Percentiles rank a stretch among this genome's conserved stretches.
phyloP scores from a whole-genome alignment of 2,888 invertebrate genomes.

The Myopa tessellatipennis region DNA sequence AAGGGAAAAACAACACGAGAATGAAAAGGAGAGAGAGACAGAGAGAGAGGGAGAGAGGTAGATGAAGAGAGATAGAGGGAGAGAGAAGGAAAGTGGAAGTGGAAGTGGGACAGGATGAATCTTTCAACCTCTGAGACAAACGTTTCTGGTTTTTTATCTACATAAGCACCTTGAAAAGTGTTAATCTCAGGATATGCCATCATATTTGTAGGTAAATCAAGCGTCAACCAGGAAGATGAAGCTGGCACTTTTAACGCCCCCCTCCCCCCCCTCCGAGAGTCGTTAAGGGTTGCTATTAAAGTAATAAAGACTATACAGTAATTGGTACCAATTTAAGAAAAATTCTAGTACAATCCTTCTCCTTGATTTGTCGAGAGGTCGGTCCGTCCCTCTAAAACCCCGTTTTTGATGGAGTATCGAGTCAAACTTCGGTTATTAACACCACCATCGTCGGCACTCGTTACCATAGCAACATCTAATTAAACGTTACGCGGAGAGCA shows the following conservation, averaged over 20 bases:
- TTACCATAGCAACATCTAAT: conserved; percentile 27
- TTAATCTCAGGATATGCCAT: background rate
- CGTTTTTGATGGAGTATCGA: no score
- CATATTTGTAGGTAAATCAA: background rate
- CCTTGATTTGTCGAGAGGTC: no score
- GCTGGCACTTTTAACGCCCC: no score
- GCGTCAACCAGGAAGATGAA: no score
- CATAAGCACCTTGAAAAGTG: background rate
- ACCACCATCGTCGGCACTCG: background rate
- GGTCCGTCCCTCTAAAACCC: no score
- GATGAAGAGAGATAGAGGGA: background rate
- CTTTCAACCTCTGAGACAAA: no score
- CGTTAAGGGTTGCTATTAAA: no score
- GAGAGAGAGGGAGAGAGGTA: background rate
- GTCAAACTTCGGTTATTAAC: background rate
- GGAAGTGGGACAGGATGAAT: background rate
- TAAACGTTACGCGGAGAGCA: conserved; percentile 22
- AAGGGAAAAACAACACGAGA: conserved; percentile 7
- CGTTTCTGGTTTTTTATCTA: background rate
- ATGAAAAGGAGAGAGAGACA: background rate
- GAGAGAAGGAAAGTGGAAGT: background rate
- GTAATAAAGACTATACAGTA: no score
- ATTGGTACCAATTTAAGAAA: no score
- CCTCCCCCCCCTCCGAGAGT: no score
- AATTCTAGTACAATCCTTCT: no score